A percentile compares a stretch with the other conserved stretches of the same genome.
Conservation (phyloP, 2,888 invertebrate species). For the Melanophora roralis region DNA sequence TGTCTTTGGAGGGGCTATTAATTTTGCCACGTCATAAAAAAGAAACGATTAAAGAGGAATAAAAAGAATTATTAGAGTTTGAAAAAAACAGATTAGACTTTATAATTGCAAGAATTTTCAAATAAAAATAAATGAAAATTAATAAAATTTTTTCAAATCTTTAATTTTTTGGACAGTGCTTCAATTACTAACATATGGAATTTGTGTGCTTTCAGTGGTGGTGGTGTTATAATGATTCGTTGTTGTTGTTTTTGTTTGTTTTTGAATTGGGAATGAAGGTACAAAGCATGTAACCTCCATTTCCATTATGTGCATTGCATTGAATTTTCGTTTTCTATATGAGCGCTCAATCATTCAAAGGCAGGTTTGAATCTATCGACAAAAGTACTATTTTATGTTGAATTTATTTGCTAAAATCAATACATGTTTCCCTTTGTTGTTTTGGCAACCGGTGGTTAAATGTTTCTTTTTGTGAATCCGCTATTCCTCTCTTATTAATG, state of each 20-base stretch:
- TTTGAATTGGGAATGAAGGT: slow-evolving; percentile 55
- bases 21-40: no score
- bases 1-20: no score
- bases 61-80: no score
- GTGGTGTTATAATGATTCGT: slow-evolving; percentile 52
- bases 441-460: slow-evolving; percentile 49
- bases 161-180: slow-evolving; percentile 49
- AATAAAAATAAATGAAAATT: no score
- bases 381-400: slow-evolving; percentile 28
- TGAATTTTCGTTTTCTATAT: slow-evolving; percentile 10
- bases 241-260: slow-evolving; percentile 23
- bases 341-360: neutral
- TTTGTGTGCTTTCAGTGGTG: slow-evolving; percentile 59
- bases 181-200: slow-evolving; percentile 65
- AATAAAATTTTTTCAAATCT: no score
- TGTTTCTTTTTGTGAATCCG: neutral
- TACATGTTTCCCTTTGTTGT: slow-evolving; percentile 50
- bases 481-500: slow-evolving; percentile 9
- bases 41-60: no score
- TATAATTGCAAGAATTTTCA: no score
- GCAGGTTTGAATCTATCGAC: no score
- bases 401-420: slow-evolving; percentile 45
- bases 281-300: no score
- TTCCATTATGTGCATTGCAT: slow-evolving; percentile 50
- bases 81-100: no score